Base-by-base conservation (phyloP, 1,140 invertebrate species). In the Orius laevigatus region DNA sequence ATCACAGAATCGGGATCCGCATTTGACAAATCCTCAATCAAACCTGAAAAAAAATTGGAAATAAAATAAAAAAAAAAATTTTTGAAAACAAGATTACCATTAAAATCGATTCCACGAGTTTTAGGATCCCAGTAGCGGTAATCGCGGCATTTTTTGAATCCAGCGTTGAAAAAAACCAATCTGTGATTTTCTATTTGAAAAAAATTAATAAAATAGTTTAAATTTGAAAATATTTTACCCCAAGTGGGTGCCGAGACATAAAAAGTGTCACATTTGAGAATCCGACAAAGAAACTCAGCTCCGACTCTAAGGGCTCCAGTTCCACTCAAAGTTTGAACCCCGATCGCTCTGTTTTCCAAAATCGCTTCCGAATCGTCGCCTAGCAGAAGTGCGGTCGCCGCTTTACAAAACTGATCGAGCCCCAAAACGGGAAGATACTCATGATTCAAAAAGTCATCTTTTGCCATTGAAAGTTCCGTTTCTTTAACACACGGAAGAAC, bases 351-450 rank as follows among this genome's bases (percentile, higher is more conserved):
- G 25, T 20, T n/a, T 15, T 36, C 12, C 12, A 38, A 36, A 48
- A 48, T 36, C 14, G 33, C 15, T 36, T 48, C 31, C 54, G 75
- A 85, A 58, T 90, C 77, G 33, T 72, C 62, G 11, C 93, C 94
- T 3, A 98, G 70, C 1, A 98, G 64, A 69, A 98, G 79, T 46
- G 67, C 68, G 5, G 81, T 81, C 3, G 92, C 87, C 10, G 80
- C 79, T 48, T 71, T 70, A 32, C 75, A 73, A 60, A 93, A 94
- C 40, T 76, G 67, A 18, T 92, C 86, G 32, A 90, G 64, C 39
- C 95, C 95, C 42, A 94, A 70, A 18, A 98, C 84, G 5, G 92
- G 91, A 25, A 98, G 70, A 67, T 98, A 98, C 67, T 98, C 94
- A 66, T 98, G 92, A 60, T 95, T 94, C 42, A 95, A 70, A 1